Base-by-base conservation (phyloP, 2,113 vertebrate species). In the Microcebus jonahi region DNA sequence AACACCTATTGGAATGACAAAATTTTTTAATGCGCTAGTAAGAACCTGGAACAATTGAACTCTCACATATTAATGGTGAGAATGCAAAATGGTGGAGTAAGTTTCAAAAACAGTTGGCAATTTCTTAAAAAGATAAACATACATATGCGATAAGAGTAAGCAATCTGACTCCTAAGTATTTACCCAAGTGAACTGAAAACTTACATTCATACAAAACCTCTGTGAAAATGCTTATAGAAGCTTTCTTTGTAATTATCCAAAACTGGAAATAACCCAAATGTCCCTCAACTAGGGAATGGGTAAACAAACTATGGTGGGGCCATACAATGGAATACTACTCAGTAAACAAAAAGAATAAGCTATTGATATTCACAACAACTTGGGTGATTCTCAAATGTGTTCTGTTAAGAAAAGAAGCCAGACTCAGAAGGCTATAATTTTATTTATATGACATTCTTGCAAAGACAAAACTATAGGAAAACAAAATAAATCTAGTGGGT, bases 111-210 rank as follows among this genome's bases (percentile, higher is more conserved):
- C 36, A 83, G 31, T 57, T 90, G 39, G 63, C 31, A 70, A 53
- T 87, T 88, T 83, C 81, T 92, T 93, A 77, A 92, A 94, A 95
- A 84, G 21, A 25, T 77, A 94, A 93, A 88, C 39, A 53, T 21
- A 42, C 12, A 21, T 45, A 57, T 70, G 71, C 0, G 59, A 3
- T 65, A 77, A 68, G 31, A 81, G 70, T 70, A 31, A 76, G 34
- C 85, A 67, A 93, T 76, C 89, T 93, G 77, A 97, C 21, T 81
- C 34, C 31, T 71, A 50, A 27, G 36, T 89, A 77, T 86, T 95
- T 86, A 77, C 73, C 53, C 55, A 91, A 85, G 27, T 91, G 79
- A 93, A 93, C 91, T 91, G 48, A 91, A 85, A 81, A 65, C 34
- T 87, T 91, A 25, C 7, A 68, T 82, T 88, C 71, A 85, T 57